Evolutionary conservation across 2,113 vertebrate species (phyloP).

Genomic region (Mormyrus lacerda): DNA sequence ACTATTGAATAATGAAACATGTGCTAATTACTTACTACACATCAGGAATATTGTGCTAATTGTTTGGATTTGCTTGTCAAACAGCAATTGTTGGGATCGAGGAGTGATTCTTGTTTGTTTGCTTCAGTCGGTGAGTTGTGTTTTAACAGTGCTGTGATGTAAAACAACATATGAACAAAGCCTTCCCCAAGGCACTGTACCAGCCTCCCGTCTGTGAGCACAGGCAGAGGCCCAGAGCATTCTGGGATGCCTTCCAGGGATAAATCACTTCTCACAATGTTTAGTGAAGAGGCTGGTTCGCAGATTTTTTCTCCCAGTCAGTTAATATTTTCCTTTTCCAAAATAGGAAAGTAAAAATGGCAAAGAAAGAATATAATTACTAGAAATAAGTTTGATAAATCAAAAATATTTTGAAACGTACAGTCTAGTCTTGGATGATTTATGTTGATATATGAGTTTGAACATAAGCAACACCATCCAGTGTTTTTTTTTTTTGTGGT

Average conservation of each 20-base stretch:
- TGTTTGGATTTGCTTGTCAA: background rate
- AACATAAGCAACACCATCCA: background rate
- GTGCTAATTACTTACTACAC: background rate
- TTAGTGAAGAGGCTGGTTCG: background rate
- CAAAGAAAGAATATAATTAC: background rate
- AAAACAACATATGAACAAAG: constrained; percentile 22
- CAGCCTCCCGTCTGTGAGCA: background rate
- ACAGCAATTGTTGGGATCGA: background rate
- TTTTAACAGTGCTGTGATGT: background rate
- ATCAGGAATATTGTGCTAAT: background rate
- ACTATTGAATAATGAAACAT: background rate
- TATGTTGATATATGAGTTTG: background rate
- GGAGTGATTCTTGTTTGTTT: constrained; percentile 11
- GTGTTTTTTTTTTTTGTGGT: background rate
- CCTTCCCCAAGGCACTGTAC: background rate
- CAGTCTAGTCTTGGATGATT: background rate
- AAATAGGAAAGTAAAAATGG: background rate
- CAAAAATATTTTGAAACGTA: background rate
- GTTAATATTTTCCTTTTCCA: background rate
- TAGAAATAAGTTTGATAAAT: background rate
- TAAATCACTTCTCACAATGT: background rate
- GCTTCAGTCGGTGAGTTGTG: background rate
- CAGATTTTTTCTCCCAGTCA: background rate
- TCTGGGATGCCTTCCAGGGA: constrained; percentile 9
- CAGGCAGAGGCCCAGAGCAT: background rate